phyloP scores from a whole-genome alignment of 2,113 vertebrate genomes.

The Mesocricetus auratus region DNA sequence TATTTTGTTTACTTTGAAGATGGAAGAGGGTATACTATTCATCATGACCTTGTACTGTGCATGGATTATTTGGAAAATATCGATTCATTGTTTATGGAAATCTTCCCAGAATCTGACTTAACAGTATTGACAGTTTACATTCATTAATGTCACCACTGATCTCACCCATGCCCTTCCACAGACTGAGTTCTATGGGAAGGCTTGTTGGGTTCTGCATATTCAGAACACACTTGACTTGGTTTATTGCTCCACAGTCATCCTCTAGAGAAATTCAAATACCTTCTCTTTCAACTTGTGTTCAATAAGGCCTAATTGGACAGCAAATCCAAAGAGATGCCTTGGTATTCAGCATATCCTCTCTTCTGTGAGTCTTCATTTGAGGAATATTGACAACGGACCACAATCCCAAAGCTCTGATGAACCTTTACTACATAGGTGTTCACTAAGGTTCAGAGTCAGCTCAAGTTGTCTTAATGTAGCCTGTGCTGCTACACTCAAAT shows the following conservation, averaged over 20 bases:
- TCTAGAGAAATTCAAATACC: constrained; percentile 9
- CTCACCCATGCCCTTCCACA: background rate
- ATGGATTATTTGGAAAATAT: constrained; percentile 14
- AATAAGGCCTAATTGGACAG: background rate
- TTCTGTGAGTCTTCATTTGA: background rate
- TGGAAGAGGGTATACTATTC: background rate
- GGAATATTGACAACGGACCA: background rate
- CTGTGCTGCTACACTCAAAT: background rate
- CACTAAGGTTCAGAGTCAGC: background rate
- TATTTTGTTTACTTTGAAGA: background rate
- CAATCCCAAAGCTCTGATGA: background rate
- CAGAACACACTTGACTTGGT: background rate
- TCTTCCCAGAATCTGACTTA: background rate
- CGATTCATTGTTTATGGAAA: background rate
- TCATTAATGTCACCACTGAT: background rate
- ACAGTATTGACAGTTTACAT: background rate
- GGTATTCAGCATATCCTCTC: background rate
- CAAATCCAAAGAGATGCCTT: background rate
- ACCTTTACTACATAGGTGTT: background rate
- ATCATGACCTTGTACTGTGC: background rate
- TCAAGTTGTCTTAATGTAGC: background rate
- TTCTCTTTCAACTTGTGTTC: background rate
- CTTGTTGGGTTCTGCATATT: background rate
- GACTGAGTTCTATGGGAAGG: background rate
- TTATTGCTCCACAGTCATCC: background rate